Evolutionary conservation across 1,140 invertebrate genomes (phyloP).

Genomic region (Trichomalopsis sarcophagae): DNA sequence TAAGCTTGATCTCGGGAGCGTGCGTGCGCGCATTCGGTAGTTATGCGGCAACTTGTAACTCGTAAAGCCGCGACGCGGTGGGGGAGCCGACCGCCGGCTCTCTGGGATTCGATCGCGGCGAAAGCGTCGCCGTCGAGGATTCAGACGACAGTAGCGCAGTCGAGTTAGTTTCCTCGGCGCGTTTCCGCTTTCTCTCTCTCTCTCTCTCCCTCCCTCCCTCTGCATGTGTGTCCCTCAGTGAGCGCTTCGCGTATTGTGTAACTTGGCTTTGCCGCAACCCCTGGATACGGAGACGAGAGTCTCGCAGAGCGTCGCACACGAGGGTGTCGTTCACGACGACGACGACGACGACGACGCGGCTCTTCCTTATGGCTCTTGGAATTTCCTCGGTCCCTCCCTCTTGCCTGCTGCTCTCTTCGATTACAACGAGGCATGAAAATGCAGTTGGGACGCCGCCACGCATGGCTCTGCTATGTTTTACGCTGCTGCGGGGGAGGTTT

Average conservation of each 20-base stretch:
- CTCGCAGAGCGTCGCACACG: background rate
- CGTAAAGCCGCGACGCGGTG: slow-evolving; percentile 21
- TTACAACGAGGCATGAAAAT: slow-evolving; percentile 44
- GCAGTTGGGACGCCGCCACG: background rate
- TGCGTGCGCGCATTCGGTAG: background rate
- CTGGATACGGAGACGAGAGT: background rate
- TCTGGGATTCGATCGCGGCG: slow-evolving; percentile 1
- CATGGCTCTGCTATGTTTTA: background rate
- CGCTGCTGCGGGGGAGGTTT: background rate
- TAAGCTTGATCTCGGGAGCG: background rate
- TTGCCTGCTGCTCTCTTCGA: background rate
- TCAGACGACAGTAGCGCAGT: background rate
- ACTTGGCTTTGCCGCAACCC: background rate
- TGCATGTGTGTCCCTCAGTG: background rate
- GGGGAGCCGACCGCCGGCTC: background rate
- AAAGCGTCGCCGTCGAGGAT: background rate
- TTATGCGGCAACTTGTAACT: slow-evolving; percentile 48
- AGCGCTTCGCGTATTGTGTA: background rate
- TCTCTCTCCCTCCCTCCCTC: too few relatives aligned
- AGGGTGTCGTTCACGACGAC: background rate
- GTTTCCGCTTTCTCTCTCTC: background rate
- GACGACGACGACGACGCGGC: background rate
- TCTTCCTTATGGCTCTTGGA: background rate
- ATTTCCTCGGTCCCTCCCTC: background rate
- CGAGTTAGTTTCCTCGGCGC: slow-evolving; percentile 27